These are phyloP conservation scores for Chloropsis hardwickii DNA, from an alignment of 2,113 vertebrate genomes.

Conservation along the genomic window DNA sequence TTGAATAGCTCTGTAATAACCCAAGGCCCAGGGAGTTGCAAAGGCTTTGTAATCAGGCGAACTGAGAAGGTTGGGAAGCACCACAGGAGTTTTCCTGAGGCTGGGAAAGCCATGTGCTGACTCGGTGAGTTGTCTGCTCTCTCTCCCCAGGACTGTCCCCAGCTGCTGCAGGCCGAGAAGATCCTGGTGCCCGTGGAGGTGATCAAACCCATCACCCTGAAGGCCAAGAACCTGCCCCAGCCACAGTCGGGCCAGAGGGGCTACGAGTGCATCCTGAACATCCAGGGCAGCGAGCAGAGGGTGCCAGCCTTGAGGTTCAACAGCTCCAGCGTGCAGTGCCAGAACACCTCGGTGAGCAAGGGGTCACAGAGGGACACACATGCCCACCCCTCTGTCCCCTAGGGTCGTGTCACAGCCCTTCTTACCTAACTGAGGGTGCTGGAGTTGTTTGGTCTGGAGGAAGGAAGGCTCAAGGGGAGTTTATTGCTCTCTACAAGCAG, in stretches of 20 bases:
- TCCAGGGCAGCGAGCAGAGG: slow-evolving; percentile 89
- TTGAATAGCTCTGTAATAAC: not conserved
- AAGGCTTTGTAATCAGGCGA: not conserved
- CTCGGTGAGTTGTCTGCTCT: not conserved
- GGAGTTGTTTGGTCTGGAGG: not conserved
- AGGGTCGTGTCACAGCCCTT: not conserved
- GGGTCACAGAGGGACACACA: not conserved
- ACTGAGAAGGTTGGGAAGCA: not conserved
- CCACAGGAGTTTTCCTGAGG: not conserved
- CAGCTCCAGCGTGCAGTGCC: slow-evolving; percentile 97
- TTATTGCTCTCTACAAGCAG: not conserved
- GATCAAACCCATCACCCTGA: slow-evolving; percentile 93
- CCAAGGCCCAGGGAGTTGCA: not conserved
- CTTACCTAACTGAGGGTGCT: accelerated
- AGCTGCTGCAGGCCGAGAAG: slow-evolving; percentile 88
- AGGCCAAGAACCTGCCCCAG: slow-evolving; percentile 95
- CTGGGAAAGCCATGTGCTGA: not conserved
- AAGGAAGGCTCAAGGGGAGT: not conserved
- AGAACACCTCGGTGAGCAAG: slow-evolving; percentile 94
- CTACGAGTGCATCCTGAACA: slow-evolving; percentile 92
- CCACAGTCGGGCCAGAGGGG: slow-evolving; percentile 95
- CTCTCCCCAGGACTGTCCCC: slow-evolving; percentile 85
- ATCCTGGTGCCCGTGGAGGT: slow-evolving; percentile 95
- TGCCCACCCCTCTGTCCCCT: not conserved
- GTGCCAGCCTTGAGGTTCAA: slow-evolving; percentile 96